phyloP scores from a whole-genome alignment of 1,140 invertebrate species.

The Planococcus citri region DNA sequence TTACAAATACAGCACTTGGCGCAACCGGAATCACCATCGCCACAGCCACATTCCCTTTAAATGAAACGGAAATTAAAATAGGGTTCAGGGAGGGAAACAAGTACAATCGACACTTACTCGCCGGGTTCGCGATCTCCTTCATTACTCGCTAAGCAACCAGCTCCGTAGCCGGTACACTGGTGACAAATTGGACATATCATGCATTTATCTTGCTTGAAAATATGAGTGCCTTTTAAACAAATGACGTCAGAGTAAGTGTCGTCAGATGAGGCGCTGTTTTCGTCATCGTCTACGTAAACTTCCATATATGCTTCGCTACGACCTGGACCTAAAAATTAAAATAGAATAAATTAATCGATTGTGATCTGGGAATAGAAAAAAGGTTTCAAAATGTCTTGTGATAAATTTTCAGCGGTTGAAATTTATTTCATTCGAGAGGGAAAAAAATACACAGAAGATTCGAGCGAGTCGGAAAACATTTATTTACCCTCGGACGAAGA shows the following conservation, averaged over 20 bases:
- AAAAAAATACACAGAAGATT: no score
- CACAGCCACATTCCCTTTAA: slow-evolving; percentile 81
- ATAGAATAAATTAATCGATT: background rate
- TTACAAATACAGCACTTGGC: slow-evolving; percentile 82
- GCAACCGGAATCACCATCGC: slow-evolving; percentile 87
- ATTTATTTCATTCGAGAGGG: no score
- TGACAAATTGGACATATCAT: slow-evolving; percentile 82
- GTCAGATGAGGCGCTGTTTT: slow-evolving; percentile 37
- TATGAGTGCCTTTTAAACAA: slow-evolving; percentile 55
- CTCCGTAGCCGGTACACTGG: slow-evolving; percentile 88
- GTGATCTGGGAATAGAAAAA: no score
- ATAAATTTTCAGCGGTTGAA: no score
- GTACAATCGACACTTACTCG: slow-evolving; percentile 42
- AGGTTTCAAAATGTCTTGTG: no score
- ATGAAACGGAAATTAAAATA: slow-evolving; percentile 25
- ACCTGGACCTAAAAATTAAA: background rate
- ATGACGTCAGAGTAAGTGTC: slow-evolving; percentile 42
- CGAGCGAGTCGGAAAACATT: no score
- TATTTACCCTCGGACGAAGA: background rate
- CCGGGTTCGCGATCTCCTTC: slow-evolving; percentile 70
- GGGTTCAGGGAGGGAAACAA: background rate
- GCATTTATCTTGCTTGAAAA: slow-evolving; percentile 70
- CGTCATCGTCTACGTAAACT: slow-evolving; percentile 47
- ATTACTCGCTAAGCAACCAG: slow-evolving; percentile 65
- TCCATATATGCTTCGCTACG: slow-evolving; percentile 46